Conservation (phyloP, 2,888 invertebrate species). For the Pseudolycoriella hygida region DNA sequence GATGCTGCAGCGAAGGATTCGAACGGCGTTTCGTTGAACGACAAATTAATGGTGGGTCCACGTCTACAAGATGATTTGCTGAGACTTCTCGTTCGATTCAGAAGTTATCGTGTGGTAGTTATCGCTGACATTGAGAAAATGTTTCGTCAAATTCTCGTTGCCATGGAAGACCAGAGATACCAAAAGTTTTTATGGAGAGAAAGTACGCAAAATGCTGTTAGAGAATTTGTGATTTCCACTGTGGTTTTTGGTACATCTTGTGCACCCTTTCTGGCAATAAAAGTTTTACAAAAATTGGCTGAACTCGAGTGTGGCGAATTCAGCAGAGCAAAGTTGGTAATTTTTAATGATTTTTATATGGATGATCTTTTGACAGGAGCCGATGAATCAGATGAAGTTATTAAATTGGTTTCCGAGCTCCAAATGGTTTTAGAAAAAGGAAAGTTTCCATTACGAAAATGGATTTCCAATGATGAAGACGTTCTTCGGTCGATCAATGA, state of each 20-base stretch:
- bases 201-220: constrained; percentile 7
- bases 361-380: constrained; percentile 12
- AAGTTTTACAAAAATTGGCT: constrained; percentile 10
- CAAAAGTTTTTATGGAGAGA: constrained; percentile 14
- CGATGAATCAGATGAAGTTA: constrained; percentile 8
- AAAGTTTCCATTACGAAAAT: constrained; percentile 9
- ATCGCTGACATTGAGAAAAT: constrained; percentile 17
- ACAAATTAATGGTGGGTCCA: constrained; percentile 15
- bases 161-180: constrained; percentile 11
- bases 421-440: constrained; percentile 5
- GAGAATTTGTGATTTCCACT: constrained; percentile 11
- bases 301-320: no score
- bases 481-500: not conserved
- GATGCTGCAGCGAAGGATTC: constrained; percentile 10
- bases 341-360: constrained; percentile 10
- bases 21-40: constrained; percentile 14
- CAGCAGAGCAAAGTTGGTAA: no score
- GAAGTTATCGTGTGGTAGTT: constrained; percentile 11
- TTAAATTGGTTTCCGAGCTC: constrained; percentile 9
- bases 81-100: constrained; percentile 10
- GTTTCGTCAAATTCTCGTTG: constrained; percentile 15
- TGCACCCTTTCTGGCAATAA: constrained; percentile 13
- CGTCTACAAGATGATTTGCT: constrained; percentile 14
- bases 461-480: not conserved
- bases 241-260: constrained; percentile 14